Conservation (phyloP, 2,797 vertebrate genomes). For the Pygocentrus nattereri region DNA sequence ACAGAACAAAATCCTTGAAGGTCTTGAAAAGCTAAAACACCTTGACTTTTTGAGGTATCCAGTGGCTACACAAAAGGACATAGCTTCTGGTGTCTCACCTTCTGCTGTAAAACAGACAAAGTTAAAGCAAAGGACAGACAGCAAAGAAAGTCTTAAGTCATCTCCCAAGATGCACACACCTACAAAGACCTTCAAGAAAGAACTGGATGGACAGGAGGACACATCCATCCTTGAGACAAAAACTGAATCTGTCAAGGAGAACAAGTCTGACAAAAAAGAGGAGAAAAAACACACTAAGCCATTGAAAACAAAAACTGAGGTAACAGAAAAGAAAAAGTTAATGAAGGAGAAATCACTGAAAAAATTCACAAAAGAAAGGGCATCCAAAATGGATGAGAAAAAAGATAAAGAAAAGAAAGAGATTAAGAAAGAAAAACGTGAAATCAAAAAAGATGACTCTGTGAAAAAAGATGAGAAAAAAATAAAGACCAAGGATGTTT, state of each 20-base stretch:
- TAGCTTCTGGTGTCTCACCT: constrained; percentile 85
- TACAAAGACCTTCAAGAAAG: constrained; percentile 86
- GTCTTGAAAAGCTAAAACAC: constrained; percentile 95
- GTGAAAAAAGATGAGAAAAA: constrained; percentile 93
- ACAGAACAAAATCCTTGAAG: constrained; percentile 97
- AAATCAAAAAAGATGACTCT: constrained; percentile 90
- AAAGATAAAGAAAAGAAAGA: constrained; percentile 98
- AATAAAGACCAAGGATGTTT: constrained; percentile 87
- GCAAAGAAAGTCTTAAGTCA: constrained; percentile 96
- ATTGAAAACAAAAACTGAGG: constrained; percentile 85
- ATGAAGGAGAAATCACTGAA: constrained; percentile 91
- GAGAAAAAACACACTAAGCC: constrained; percentile 85
- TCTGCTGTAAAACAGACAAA: constrained; percentile 91
- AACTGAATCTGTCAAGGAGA: constrained; percentile 86
- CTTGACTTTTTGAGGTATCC: constrained; percentile 96
- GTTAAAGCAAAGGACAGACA: constrained; percentile 96
- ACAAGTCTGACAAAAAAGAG: constrained; percentile 83
- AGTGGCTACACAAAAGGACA: constrained; percentile 93
- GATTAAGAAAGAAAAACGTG: constrained; percentile 89
- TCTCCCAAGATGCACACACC: constrained; percentile 83
- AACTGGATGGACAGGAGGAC: constrained; percentile 85
- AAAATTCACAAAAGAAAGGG: constrained; percentile 92
- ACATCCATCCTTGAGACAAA: constrained; percentile 82
- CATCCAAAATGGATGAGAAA: constrained; percentile 94
- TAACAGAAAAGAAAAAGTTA: constrained; percentile 93